Conservation (phyloP, 2,888 invertebrate species). For the Pseudeuparius sepicola region DNA sequence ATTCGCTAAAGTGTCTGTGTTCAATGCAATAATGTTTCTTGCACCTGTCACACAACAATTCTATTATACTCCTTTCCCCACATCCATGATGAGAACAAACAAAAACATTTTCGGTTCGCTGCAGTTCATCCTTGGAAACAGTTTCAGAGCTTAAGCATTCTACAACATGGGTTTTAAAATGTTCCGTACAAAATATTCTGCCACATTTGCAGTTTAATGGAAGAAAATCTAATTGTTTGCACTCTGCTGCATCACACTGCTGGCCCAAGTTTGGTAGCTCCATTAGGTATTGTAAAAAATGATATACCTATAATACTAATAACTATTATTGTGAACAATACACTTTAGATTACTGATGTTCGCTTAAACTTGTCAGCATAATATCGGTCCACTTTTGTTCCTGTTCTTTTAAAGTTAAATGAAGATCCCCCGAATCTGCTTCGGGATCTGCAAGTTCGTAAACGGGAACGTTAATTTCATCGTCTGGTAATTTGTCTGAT, state of each 20-base stretch:
- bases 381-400: constrained; percentile 58
- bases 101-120: constrained; percentile 35
- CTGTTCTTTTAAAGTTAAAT: constrained; percentile 80
- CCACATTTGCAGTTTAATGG: constrained; percentile 58
- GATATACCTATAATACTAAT: too few species aligned
- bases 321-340: not conserved
- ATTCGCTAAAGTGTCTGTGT: constrained; percentile 45
- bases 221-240: constrained; percentile 63
- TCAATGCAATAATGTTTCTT: constrained; percentile 57
- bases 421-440: constrained; percentile 85
- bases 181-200: constrained; percentile 55
- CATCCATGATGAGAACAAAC: constrained; percentile 51
- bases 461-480: constrained; percentile 76
- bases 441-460: constrained; percentile 88
- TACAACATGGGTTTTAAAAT: constrained; percentile 48
- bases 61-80: constrained; percentile 48
- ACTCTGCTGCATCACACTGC: constrained; percentile 49
- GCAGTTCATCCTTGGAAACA: constrained; percentile 24
- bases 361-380: constrained; percentile 43
- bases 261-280: constrained; percentile 65
- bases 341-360: constrained; percentile 38
- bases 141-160: constrained; percentile 38
- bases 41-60: constrained; percentile 57
- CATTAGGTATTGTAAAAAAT: constrained; percentile 41
- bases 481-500: constrained; percentile 69